These are phyloP conservation scores for Hirtodrosophila duncani DNA, from an alignment of 2,888 invertebrate genomes.

Conservation along the genomic window DNA sequence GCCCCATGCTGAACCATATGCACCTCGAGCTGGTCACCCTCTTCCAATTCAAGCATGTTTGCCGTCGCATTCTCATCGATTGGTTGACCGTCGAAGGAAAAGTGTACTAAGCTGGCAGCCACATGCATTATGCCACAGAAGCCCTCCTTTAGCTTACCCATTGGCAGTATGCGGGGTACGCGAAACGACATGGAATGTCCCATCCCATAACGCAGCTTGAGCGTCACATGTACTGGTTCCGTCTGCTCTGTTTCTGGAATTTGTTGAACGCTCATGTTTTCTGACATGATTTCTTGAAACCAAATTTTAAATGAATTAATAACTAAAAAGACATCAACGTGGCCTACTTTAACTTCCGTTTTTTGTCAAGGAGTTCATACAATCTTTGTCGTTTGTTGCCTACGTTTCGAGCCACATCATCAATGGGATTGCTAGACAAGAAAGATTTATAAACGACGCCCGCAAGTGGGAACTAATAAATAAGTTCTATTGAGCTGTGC, in stretches of 20 bases:
- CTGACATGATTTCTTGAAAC: no score
- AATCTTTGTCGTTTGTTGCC: not conserved
- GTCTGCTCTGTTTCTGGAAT: not conserved
- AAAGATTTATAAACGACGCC: conserved; percentile 26
- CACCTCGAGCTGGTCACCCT: conserved; percentile 29
- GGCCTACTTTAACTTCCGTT: conserved; percentile 8
- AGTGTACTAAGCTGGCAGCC: not conserved
- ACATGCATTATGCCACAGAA: conserved; percentile 18
- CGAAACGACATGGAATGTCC: no score
- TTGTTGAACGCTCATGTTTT: no score
- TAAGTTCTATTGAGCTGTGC: conserved; percentile 8
- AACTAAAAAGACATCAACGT: no score
- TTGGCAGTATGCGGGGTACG: conserved; percentile 4
- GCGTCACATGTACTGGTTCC: conserved; percentile 7
- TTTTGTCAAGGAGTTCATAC: conserved; percentile 10
- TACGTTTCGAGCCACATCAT: conserved; percentile 28
- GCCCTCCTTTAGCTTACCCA: conserved; percentile 16
- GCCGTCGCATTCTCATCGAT: conserved; percentile 30
- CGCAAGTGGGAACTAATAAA: conserved; percentile 23
- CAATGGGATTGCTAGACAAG: no score
- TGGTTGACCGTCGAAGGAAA: conserved; percentile 23
- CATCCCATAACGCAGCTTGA: conserved; percentile 22
- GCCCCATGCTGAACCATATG: conserved; percentile 1
- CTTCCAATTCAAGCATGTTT: conserved; percentile 10
- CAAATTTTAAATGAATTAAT: no score